phyloP scores from a whole-genome alignment of 2,797 vertebrate genomes.

The Crocodylus rhombifer region DNA sequence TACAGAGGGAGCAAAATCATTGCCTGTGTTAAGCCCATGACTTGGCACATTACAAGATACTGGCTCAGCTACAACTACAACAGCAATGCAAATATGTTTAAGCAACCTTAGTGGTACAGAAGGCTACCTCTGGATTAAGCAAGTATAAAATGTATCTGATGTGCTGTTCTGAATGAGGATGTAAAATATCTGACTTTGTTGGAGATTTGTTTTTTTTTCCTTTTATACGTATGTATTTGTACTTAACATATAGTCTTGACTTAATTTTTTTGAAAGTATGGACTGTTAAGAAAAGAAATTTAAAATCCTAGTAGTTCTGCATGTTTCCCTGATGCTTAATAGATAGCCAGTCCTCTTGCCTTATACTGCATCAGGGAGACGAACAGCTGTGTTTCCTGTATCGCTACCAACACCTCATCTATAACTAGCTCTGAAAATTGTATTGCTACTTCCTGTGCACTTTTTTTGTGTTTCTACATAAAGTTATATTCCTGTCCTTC shows the following conservation, averaged over 20 bases:
- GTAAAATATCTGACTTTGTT: neutral
- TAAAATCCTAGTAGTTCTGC: neutral
- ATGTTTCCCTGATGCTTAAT: neutral
- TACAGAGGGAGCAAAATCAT: too few species aligned
- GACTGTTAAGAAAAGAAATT: neutral
- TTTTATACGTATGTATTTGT: neutral
- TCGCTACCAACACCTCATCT: rapidly evolving
- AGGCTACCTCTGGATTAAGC: neutral
- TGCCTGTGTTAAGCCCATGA: too few species aligned
- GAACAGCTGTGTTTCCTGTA: neutral
- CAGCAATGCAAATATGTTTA: neutral
- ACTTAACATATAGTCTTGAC: neutral
- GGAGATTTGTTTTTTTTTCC: neutral
- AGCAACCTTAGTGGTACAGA: neutral
- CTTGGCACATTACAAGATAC: neutral
- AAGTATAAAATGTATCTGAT: neutral
- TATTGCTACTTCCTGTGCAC: neutral
- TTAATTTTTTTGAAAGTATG: neutral
- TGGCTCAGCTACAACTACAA: neutral
- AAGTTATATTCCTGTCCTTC: rapidly evolving
- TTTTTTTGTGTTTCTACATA: neutral
- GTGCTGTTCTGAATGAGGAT: neutral
- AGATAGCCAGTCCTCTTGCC: neutral
- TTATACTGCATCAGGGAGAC: neutral
- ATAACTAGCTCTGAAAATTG: neutral